phyloP scores from a whole-genome alignment of 2,888 invertebrate genomes.

The Rhaphigaster nebulosa region DNA sequence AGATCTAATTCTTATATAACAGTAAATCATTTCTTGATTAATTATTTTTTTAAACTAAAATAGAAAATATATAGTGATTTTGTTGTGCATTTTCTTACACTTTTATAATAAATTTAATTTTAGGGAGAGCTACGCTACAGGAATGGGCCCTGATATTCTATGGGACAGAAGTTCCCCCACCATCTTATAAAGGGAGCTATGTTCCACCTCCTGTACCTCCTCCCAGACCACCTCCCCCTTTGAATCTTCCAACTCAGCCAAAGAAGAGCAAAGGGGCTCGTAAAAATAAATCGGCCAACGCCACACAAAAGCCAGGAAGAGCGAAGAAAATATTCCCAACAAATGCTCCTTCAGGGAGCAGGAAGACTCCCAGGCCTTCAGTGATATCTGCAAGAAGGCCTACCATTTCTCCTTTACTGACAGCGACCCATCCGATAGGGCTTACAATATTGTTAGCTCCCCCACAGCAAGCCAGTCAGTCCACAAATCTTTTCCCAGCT shows the following conservation, averaged over 20 bases:
- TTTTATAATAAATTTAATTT: constrained; percentile 59
- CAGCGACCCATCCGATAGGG: constrained; percentile 66
- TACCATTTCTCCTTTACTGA: constrained; percentile 60
- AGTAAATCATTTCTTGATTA: not conserved
- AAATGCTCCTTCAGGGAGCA: constrained; percentile 66
- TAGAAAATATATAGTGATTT: not conserved
- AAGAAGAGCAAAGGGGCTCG: constrained; percentile 74
- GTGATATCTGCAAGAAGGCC: constrained; percentile 64
- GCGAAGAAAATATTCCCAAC: constrained; percentile 72
- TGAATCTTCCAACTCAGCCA: constrained; percentile 61
- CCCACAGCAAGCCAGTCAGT: constrained; percentile 68
- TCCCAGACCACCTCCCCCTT: constrained; percentile 65
- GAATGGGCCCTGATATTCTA: constrained; percentile 95
- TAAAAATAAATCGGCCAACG: constrained; percentile 72
- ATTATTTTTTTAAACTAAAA: not conserved
- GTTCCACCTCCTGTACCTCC: constrained; percentile 64
- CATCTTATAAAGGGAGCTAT: constrained; percentile 63
- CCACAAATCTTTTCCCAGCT: constrained; percentile 74
- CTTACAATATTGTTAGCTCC: constrained; percentile 67
- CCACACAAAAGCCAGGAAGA: constrained; percentile 71
- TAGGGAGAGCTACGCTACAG: constrained; percentile 90
- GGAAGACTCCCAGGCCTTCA: constrained; percentile 64
- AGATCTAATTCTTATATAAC: not conserved
- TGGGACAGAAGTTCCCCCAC: constrained; percentile 79
- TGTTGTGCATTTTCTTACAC: not conserved